Conservation (phyloP, 1,140 invertebrate genomes). For the Drosophila kohkoa region DNA sequence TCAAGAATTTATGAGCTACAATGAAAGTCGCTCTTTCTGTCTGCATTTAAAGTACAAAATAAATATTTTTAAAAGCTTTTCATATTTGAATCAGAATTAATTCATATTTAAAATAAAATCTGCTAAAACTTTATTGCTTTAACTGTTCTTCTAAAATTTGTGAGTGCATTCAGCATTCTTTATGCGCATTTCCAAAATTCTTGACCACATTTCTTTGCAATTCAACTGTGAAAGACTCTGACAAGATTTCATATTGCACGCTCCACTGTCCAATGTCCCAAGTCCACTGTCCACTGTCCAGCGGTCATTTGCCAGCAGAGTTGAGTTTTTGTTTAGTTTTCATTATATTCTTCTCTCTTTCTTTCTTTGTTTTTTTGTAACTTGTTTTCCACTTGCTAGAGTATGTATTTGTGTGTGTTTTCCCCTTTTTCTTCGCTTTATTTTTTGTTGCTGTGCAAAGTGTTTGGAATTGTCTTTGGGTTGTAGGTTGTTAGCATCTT, state of each 20-base stretch:
- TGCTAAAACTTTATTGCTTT: not conserved
- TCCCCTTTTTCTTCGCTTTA: constrained; percentile 1
- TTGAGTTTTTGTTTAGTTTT: constrained; percentile 43
- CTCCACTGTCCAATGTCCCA: constrained; percentile 1
- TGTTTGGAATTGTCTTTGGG: constrained; percentile 41
- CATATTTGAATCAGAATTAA: not conserved
- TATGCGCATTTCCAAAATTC: not conserved
- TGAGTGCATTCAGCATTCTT: not conserved
- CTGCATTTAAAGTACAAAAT: not conserved
- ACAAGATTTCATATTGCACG: constrained; percentile 21
- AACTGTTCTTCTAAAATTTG: too few species aligned
- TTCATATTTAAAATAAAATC: not conserved
- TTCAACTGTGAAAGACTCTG: constrained; percentile 17
- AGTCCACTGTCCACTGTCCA: not conserved
- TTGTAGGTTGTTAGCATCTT: constrained; percentile 46
- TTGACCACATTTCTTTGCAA: not conserved
- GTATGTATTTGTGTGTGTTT: not conserved
- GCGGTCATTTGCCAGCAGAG: constrained; percentile 18
- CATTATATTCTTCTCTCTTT: constrained; percentile 43
- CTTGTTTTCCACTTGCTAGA: constrained; percentile 14
- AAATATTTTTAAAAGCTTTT: not conserved
- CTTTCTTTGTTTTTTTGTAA: constrained; percentile 23
- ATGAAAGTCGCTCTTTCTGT: too few species aligned
- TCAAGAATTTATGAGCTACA: too few species aligned
- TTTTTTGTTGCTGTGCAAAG: constrained; percentile 16